phyloP scores from a whole-genome alignment of 2,797 vertebrate species.

The Danio choprae region DNA sequence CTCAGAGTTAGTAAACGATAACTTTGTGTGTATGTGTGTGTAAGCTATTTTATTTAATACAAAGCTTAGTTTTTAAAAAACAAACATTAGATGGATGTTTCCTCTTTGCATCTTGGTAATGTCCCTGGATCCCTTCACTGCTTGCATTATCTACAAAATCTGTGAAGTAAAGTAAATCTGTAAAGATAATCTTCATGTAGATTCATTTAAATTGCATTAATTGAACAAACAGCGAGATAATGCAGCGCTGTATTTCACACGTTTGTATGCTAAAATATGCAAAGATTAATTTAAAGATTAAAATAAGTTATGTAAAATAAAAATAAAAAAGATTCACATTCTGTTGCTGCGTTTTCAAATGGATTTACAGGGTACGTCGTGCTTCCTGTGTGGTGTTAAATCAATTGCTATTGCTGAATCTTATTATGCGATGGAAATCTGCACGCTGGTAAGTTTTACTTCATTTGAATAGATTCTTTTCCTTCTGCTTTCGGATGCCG shows the following conservation, averaged over 20 bases:
- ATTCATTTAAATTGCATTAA: neutral
- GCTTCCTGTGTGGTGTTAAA: neutral
- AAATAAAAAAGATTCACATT: neutral
- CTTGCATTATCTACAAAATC: slow-evolving; percentile 2
- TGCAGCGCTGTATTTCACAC: slow-evolving; percentile 1
- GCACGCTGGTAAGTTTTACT: slow-evolving; percentile 1
- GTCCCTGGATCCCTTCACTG: neutral
- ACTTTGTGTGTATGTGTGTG: neutral
- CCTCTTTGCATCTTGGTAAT: neutral
- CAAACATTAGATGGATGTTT: slow-evolving; percentile 10
- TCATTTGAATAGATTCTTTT: neutral
- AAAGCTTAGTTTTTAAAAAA: neutral
- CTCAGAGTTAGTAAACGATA: neutral
- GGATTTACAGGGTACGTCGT: neutral
- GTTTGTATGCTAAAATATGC: slow-evolving; percentile 8
- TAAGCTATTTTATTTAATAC: neutral
- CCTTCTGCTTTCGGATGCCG: neutral
- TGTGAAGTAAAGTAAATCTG: neutral
- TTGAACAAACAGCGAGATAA: neutral
- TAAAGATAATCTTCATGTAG: neutral
- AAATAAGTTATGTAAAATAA: neutral
- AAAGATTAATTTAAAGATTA: neutral
- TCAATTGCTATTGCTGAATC: neutral
- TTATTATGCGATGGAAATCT: neutral
- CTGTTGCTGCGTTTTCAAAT: neutral